Base-by-base conservation (phyloP, 1,140 invertebrate genomes). In the Sipha flava region DNA sequence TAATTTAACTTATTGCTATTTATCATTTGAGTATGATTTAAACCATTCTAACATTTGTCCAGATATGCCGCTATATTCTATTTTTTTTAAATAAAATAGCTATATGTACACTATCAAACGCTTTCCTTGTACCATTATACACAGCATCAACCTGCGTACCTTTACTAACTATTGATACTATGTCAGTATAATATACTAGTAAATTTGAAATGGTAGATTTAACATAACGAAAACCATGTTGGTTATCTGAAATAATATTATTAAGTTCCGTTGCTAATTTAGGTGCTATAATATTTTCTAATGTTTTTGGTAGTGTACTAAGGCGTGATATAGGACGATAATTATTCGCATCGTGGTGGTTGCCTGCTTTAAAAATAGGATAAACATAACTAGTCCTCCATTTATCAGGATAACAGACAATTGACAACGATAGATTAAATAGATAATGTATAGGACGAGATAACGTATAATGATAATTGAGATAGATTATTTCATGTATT, bases 181-280 rank as follows among this genome's bases (percentile, higher is more conserved):
- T n/a, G n/a, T n/a, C n/a, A 4, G 49, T 14, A 52, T 52, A 52
- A 18, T 52, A 52, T 18, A 52, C n/a, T 52, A 52, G 4, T 52
- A 52, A n/a, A 52, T 52, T 52, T 14, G 49, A 18, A 10, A n/a
- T 18, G 4, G 49, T 52, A 9, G 43, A 45, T 45, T 45, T 45
- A n/a, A n/a, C n/a, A 18, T 52, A n/a, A 52, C 49, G 49, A 52
- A 72, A 72, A 43, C 68, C 68, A 49, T 72, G 68, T 72, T 72
- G 68, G 5, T 72, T 26, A 49, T 37, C 21, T 43, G 68, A 72
- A 26, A 72, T 72, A 43, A 72, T 43, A 6, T 34, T 34, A 7
- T 26, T 43, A 49, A 72, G 21, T 7, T 16, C 43, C 9, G 68
- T 14, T 72, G 3, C 23, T 14, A 72, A 45, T 37, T 31, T 26